Percentiles rank a stretch among this genome's conserved stretches.
Conservation (phyloP, 2,797 vertebrate species). For the Micrastur ruficollis region DNA sequence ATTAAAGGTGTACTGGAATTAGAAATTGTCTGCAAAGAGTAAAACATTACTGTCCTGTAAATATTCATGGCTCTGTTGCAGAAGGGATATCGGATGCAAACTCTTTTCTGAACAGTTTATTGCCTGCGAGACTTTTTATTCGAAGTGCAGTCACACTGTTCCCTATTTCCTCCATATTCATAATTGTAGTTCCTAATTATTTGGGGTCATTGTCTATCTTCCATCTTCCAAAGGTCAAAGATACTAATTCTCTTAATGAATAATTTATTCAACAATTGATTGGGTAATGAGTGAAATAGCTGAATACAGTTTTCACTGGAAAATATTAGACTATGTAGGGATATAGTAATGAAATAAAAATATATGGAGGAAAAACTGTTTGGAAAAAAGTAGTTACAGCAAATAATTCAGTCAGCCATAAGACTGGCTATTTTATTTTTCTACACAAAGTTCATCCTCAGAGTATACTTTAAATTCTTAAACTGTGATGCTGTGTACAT, state of each 20-base stretch:
- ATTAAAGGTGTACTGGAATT: neutral
- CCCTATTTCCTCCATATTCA: neutral
- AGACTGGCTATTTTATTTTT: neutral
- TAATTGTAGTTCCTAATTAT: slow-evolving; percentile 31
- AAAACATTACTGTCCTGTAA: neutral
- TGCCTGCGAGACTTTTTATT: neutral
- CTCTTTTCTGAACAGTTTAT: neutral
- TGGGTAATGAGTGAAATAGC: slow-evolving; percentile 7
- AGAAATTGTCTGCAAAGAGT: neutral
- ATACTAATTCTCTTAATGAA: slow-evolving; percentile 41
- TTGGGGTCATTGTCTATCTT: slow-evolving; percentile 28
- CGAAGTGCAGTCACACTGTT: neutral
- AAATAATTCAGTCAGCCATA: neutral
- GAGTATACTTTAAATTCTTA: neutral
- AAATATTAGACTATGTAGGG: neutral
- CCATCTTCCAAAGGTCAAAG: slow-evolving; percentile 41
- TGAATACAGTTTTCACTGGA: slow-evolving; percentile 34
- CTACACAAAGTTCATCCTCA: neutral
- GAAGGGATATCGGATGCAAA: neutral
- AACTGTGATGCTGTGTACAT: neutral
- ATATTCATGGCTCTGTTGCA: neutral
- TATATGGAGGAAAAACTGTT: neutral
- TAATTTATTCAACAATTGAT: slow-evolving; percentile 58
- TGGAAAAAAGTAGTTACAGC: neutral
- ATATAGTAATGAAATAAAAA: neutral